Conservation (phyloP, 2,113 vertebrate genomes). For the Speoplatyrhinus poulsoni region DNA sequence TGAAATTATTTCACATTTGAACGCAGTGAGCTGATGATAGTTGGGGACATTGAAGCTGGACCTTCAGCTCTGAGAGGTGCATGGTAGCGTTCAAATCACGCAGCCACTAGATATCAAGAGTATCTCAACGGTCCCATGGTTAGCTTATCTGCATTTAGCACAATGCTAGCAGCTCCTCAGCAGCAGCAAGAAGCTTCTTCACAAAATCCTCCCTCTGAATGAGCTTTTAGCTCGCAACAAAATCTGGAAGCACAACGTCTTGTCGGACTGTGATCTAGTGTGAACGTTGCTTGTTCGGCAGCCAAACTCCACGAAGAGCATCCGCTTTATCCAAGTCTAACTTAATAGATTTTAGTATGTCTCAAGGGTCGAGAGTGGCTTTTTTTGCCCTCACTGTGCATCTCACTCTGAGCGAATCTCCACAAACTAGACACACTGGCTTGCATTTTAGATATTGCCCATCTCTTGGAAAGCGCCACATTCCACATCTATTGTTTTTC, state of each 20-base stretch:
- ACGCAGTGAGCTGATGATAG: conserved; percentile 43
- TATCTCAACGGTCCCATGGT: too few species aligned
- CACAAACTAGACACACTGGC: conserved; percentile 28
- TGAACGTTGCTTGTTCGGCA: background rate
- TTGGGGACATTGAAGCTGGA: conserved; percentile 4
- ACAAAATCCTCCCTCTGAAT: too few species aligned
- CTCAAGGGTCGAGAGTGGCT: conserved; percentile 7
- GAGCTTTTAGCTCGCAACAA: too few species aligned
- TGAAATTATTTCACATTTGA: conserved; percentile 48
- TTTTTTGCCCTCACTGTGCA: background rate
- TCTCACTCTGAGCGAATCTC: conserved; percentile 1
- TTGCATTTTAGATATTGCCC: conserved; percentile 13
- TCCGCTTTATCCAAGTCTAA: background rate
- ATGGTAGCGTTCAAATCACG: too few species aligned
- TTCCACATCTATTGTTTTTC: background rate
- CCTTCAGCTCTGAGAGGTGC: too few species aligned
- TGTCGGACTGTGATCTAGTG: too few species aligned
- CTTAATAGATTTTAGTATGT: conserved; percentile 15
- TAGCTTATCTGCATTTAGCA: too few species aligned
- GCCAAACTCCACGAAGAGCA: background rate
- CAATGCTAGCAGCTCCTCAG: too few species aligned
- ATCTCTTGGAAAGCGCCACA: conserved; percentile 15
- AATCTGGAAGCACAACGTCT: too few species aligned
- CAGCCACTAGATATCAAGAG: too few species aligned
- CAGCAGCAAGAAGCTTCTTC: too few species aligned